Base-by-base conservation (phyloP, 2,888 invertebrate genomes). In the Liodrosophila aerea region DNA sequence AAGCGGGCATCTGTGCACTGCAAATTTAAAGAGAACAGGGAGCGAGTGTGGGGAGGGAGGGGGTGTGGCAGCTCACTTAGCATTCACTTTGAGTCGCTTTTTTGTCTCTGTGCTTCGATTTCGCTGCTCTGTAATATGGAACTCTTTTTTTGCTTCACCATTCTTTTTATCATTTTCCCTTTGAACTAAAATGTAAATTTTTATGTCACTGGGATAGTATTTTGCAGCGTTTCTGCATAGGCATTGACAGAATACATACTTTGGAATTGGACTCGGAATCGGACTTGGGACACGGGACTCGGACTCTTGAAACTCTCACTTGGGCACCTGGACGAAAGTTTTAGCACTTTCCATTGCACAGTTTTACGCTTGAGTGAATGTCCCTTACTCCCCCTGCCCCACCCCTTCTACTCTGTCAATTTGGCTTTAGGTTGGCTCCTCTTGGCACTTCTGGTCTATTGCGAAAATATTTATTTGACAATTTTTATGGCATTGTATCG, bases 401-500 rank as follows among this genome's bases (percentile, higher is more conserved):
- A 7, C 11, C 16, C 12, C 5, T 3, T 11, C 4, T 1, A 1
- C 9, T 1, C 5, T 16, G 7, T 7, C 15, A 36, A 7, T 9
- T 29, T 9, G 3, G 4, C 29, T 22, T 22, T 22, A 22, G 3
- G 22, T 3, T 22, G 22, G 22, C 4, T 5, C 44, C 50, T 43
- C 44, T 56, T 54, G 56, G 49, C 54, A 51, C 58, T 64, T 67
- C 51, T 64, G 52, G 61, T 50, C 50, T 46, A 64, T 61, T 47
- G 61, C 46, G 11, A 51, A 75, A 73, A 76, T 76, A 69, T 80
- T 77, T 77, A 73, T 81, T 82, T 77, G 73, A 75, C 64, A 73
- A 65, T 77, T 78, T 75, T 70, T 63, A 65, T 67, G 62, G 75
- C 70, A 56, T 70, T 73, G 64, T 62, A 65, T 56, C 33, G 45